Evolutionary conservation across 2,888 invertebrate species (phyloP).

Genomic region (Metalampra italica): DNA sequence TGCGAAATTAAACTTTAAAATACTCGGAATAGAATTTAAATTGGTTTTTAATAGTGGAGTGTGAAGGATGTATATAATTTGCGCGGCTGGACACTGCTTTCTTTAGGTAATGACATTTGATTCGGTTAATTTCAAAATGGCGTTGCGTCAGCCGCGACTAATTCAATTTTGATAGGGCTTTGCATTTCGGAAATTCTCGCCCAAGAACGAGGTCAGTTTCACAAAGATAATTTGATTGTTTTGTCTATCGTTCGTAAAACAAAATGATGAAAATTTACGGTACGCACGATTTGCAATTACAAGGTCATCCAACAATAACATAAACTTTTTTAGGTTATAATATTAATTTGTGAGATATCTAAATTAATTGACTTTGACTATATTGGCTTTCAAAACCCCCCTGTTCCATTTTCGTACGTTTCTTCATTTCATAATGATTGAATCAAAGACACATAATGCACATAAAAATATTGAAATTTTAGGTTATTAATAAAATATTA

Average conservation of each 20-base stretch:
- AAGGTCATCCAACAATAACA: no score
- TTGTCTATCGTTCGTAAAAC: slow-evolving; percentile 5
- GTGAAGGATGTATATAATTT: slow-evolving; percentile 25
- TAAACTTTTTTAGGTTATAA: no score
- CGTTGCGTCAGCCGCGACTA: slow-evolving; percentile 25
- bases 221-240: slow-evolving; percentile 15
- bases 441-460: no score
- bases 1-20: slow-evolving; percentile 12
- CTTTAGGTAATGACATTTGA: slow-evolving; percentile 42
- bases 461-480: no score
- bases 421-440: no score
- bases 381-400: no score
- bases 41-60: slow-evolving; percentile 10
- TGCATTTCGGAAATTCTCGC: slow-evolving; percentile 16
- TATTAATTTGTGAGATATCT: no score
- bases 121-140: slow-evolving; percentile 37
- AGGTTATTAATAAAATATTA: no score
- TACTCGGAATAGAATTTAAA: neutral
- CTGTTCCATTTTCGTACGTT: no score
- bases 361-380: no score
- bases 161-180: slow-evolving; percentile 48
- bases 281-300: neutral
- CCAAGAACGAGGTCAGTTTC: slow-evolving; percentile 17
- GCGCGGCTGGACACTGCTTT: slow-evolving; percentile 31
- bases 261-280: neutral